Evolutionary conservation across 2,797 vertebrate species (phyloP).

Genomic region (Potorous gilbertii): DNA sequence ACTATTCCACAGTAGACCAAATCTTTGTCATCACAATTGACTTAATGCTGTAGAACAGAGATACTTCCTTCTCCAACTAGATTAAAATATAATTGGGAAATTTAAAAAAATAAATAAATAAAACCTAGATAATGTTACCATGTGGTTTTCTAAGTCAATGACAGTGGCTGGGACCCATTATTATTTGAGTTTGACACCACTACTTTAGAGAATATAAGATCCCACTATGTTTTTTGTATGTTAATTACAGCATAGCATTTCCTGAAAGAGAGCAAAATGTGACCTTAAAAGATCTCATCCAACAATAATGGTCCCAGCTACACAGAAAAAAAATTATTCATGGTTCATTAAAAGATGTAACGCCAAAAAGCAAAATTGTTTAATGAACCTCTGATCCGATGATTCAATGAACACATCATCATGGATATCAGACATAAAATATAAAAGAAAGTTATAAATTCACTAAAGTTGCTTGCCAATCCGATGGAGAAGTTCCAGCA

Average conservation of each 20-base stretch:
- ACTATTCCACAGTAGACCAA: not conserved
- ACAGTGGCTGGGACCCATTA: not conserved
- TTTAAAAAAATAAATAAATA: not conserved
- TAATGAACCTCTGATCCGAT: not conserved
- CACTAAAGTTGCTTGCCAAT: not conserved
- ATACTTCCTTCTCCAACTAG: not conserved
- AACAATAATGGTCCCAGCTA: not conserved
- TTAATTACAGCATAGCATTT: not conserved
- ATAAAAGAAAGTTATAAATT: not conserved
- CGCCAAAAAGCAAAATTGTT: not conserved
- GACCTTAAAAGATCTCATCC: not conserved
- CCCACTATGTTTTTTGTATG: not conserved
- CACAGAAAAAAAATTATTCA: not conserved
- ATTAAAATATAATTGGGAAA: not conserved
- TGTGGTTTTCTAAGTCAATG: not conserved
- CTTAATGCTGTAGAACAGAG: not conserved
- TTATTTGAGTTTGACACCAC: not conserved
- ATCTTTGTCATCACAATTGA: not conserved
- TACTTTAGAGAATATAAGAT: not conserved
- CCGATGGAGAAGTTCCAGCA: not conserved
- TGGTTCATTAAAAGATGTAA: not conserved
- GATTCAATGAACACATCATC: not conserved
- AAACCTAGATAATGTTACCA: not conserved
- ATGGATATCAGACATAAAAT: not conserved
- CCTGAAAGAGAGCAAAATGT: not conserved